A percentile compares a stretch with the other conserved stretches of the same genome.
Evolutionary conservation across 2,113 vertebrate genomes (phyloP).

Genomic region (Antechinus flavipes): DNA sequence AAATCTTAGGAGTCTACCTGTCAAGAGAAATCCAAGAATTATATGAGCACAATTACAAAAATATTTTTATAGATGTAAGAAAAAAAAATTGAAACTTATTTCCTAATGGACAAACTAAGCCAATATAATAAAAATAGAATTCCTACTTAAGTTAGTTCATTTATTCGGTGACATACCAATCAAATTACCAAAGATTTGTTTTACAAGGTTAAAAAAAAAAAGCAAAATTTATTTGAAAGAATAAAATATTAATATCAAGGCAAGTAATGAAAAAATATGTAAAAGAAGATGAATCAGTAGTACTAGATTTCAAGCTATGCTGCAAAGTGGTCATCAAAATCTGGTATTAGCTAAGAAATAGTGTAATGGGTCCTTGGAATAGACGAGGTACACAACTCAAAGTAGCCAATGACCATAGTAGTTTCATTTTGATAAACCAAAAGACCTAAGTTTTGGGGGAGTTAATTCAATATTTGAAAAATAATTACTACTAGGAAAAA

Average conservation of each 20-base stretch:
- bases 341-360: neutral
- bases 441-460: no score
- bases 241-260: neutral
- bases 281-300: neutral
- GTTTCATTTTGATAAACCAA: no score
- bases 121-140: neutral
- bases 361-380: no score
- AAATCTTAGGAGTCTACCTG: no score
- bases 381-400: no score
- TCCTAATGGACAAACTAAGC: no score
- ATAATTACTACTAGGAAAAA: neutral
- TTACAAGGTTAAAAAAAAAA: neutral
- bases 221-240: neutral
- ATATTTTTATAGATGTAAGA: no score
- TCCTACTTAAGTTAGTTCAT: neutral
- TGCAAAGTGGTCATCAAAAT: neutral
- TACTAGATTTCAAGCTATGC: neutral
- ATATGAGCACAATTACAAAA: no score
- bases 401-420: no score
- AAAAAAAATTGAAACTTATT: no score
- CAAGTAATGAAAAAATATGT: neutral
- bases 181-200: neutral
- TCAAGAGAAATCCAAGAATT: no score
- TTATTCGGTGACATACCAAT: neutral
- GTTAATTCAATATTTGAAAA: neutral